Evolutionary conservation across 2,888 invertebrate genomes (phyloP), one percentile per base, ranked within the genome.

Genomic region (Acrobasis repandana): DNA sequence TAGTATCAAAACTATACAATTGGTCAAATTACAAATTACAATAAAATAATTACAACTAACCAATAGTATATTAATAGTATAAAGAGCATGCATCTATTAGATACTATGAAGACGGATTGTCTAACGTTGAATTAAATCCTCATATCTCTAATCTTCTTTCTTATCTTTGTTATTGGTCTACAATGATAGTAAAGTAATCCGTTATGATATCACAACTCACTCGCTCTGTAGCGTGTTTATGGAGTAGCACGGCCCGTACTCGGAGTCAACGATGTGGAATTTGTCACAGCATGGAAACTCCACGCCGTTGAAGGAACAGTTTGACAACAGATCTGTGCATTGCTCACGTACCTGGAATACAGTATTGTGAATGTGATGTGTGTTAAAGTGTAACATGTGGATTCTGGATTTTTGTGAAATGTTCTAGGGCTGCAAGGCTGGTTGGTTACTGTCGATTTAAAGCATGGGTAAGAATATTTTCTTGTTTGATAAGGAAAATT

Each of bases 201-300:
- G 34, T 43, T 51, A n/a, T n/a, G n/a, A n/a, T n/a, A 49, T 56
- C 47, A 28, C 28, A 34, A 72, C 74, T 74, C 79, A 93, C 93
- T 77, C 81, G 68, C 83, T 83, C 69, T 94, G 93, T 61, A 90
- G 75, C 10, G 92, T 92, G 76, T 94, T 94, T 65, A 93, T 88
- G n/a, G 88, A 85, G 70, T 82, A 93, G 67, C 94, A 94, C 49
- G 81, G 73, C 16, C 94, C 93, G 63, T 88, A 75, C 68, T 93
- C 93, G 0, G 93, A 93, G 60, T 93, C 89, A 0, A 93, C 83
- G 2, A 65, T 63, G 9, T 74, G 76, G 69, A 94, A 94, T 63
- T 85, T 82, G 36, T 85, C 67, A 66, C 93, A 93, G 73, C 94
- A 94, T 68, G 93, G 76, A 62, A 94, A 92, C 47, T 71, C 65